Evolutionary conservation across 64 coral and sea anemone species (phyloP), one percentile per base, ranked within the genome.

Genomic region (Cladopsammia gracilis): DNA sequence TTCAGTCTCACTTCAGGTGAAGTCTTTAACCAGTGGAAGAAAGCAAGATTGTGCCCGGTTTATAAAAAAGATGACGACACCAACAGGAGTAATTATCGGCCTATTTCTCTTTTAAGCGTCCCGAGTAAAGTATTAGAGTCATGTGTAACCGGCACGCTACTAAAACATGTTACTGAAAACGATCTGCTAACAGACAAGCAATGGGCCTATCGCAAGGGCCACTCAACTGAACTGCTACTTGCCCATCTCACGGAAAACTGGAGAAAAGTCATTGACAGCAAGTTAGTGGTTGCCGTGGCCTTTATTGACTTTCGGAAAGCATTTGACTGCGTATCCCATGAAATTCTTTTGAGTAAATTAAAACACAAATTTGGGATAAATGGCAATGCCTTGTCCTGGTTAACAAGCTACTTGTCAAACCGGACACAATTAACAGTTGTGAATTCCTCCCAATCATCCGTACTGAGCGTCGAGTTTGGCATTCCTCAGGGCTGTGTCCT

Each of bases 71-170:
- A 79, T 8, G 76, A 79, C 12, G 20, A 51, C 3, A 26, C 76
- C 58, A 52, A 79, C n/a, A 79, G 22, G 10, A 79, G 76, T 25
- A 79, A 79, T 25, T 79, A 79, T 58, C 20, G 53, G 26, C 53
- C 76, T 25, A 79, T 59, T 9, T 79, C 22, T 12, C 3, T 22
- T 3, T 79, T 13, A n/a, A 73, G 34, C 24, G 44, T 73, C 0
- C 71, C 20, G 26, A 79, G 76, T 58, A 59, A 78, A 58, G 58
- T 58, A 0, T 11, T 58, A 4, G 76, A 78, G 58, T 78, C 76
- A 11, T 78, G 52, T 11, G 16, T 48, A 48, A 49, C 44, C 7
- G 73, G 49, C 73, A 75, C 65, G 3, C 12, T 50, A 5, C 9
- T 75, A 5, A 4, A 25, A 3, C 48, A 54, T 56, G 50, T 77